Conservation (phyloP, 2,113 vertebrate genomes). For the Psammodynastes pulverulentus region DNA sequence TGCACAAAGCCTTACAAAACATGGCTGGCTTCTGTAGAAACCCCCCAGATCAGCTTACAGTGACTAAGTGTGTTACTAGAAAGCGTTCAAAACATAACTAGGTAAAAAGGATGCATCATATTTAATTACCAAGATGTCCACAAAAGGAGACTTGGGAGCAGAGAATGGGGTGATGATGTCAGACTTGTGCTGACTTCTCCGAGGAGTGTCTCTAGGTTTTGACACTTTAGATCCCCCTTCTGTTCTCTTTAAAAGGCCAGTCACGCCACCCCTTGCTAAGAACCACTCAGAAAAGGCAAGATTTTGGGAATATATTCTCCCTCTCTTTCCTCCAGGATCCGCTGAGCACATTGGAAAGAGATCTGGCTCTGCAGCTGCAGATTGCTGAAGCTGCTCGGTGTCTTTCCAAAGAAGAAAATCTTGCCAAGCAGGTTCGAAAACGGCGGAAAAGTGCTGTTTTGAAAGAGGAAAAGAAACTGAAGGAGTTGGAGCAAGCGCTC, state of each 20-base stretch:
- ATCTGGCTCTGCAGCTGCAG: slow-evolving; percentile 86
- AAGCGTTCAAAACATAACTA: not conserved
- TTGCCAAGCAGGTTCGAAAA: slow-evolving; percentile 80
- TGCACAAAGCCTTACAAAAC: not conserved
- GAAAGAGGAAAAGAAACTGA: slow-evolving; percentile 85
- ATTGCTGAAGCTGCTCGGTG: slow-evolving; percentile 80
- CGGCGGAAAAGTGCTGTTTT: slow-evolving; percentile 78
- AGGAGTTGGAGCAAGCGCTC: slow-evolving; percentile 77
- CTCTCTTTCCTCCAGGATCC: slow-evolving; percentile 69
- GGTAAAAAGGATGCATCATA: not conserved
- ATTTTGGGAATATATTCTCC: not conserved
- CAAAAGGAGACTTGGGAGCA: not conserved
- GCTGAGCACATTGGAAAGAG: slow-evolving; percentile 77
- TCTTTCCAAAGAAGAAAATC: slow-evolving; percentile 81
- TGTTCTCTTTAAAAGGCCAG: not conserved
- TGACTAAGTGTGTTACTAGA: not conserved
- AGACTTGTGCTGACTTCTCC: not conserved
- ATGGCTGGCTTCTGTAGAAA: not conserved
- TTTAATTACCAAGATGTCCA: not conserved
- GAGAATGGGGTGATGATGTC: too few species aligned
- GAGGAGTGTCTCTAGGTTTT: not conserved
- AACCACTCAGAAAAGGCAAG: not conserved
- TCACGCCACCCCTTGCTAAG: not conserved
- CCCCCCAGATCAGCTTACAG: not conserved
- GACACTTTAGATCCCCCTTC: too few species aligned